Evolutionary conservation across 2,113 vertebrate genomes (phyloP).

Genomic region (Theristicus caerulescens): DNA sequence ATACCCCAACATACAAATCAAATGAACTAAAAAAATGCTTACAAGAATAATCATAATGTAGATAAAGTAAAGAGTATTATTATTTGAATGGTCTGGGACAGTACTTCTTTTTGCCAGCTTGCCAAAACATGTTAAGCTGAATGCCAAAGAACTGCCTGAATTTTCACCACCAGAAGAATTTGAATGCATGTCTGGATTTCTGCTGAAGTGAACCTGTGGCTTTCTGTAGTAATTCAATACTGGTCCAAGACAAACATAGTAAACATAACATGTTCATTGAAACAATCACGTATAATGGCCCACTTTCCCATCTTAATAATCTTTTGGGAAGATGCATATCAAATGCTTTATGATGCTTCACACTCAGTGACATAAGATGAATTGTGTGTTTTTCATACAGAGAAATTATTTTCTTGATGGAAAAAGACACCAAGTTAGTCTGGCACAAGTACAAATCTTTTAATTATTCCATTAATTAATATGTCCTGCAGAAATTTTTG

Average conservation of each 20-base stretch:
- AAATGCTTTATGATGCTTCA: not conserved
- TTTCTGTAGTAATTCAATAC: not conserved
- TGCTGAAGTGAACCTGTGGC: not conserved
- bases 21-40: not conserved
- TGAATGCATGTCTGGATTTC: not conserved
- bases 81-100: not conserved
- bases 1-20: not conserved
- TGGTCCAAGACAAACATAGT: not conserved
- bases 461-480: not conserved
- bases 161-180: not conserved
- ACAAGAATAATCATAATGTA: not conserved
- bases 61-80: not conserved
- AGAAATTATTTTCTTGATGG: not conserved
- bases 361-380: not conserved
- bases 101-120: not conserved
- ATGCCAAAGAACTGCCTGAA: not conserved
- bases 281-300: not conserved
- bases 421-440: not conserved
- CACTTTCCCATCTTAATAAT: not conserved
- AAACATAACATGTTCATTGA: not conserved
- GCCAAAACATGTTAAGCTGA: not conserved
- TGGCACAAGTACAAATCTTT: not conserved
- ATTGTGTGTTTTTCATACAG: not conserved
- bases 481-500: not conserved
- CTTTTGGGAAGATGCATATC: not conserved